phyloP scores from a whole-genome alignment of 2,888 invertebrate species.

The Helicoverpa assulta region DNA sequence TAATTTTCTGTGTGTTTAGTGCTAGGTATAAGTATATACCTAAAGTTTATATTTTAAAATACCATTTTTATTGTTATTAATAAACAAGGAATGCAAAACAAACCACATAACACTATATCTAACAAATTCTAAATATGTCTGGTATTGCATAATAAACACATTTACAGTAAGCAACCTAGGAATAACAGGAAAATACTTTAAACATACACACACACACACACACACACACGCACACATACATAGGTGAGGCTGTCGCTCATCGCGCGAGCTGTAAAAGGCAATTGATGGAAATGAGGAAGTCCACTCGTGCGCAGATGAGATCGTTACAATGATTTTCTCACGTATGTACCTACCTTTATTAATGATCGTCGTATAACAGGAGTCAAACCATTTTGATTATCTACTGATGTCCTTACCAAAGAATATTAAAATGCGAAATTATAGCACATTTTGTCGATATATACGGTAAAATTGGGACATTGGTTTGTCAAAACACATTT shows the following conservation, averaged over 20 bases:
- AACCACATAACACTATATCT: not conserved
- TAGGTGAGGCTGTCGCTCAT: not conserved
- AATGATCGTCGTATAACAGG: not conserved
- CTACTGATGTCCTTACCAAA: not conserved
- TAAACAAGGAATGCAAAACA: not conserved
- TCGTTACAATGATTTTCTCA: constrained; percentile 19
- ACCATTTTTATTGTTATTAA: not conserved
- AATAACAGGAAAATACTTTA: constrained; percentile 25
- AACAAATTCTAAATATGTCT: not conserved
- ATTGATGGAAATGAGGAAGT: constrained; percentile 44
- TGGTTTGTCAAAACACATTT: no score
- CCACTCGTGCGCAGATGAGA: constrained; percentile 13
- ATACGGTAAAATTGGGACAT: no score
- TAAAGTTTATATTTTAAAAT: no score
- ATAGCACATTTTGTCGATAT: no score
- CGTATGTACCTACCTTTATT: not conserved
- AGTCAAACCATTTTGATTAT: not conserved
- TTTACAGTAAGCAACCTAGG: constrained; percentile 17
- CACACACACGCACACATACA: not conserved
- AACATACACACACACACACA: not conserved
- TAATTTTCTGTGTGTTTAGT: no score
- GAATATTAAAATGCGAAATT: no score
- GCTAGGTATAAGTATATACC: no score
- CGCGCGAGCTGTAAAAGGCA: constrained; percentile 13
- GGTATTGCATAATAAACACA: not conserved